Percentiles rank a stretch among this genome's conserved stretches.
These are phyloP conservation scores for Meghimatium bilineatum DNA, from an alignment of 2,888 invertebrate species.

Conservation along the genomic window DNA sequence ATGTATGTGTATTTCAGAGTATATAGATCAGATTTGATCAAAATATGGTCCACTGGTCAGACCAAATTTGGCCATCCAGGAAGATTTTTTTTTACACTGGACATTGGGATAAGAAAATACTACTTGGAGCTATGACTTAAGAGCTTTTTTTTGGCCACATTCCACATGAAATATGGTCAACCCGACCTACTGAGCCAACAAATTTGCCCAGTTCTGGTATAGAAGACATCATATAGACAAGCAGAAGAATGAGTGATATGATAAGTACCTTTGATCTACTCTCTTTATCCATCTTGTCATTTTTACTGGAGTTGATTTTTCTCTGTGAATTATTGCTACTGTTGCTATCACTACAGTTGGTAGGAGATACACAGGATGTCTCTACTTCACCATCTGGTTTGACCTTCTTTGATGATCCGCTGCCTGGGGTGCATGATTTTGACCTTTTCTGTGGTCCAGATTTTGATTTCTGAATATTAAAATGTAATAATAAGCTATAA, in stretches of 20 bases:
- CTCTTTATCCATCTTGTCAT: conserved; percentile 45
- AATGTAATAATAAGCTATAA: too few relatives aligned
- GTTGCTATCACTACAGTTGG: neutral
- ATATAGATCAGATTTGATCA: too few relatives aligned
- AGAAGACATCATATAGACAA: neutral
- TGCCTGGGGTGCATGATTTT: conserved; percentile 43
- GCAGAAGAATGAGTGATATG: neutral
- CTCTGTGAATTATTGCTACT: conserved; percentile 28
- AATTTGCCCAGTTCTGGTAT: too few relatives aligned
- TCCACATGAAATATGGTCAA: too few relatives aligned
- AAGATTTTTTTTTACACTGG: too few relatives aligned
- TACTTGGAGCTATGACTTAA: too few relatives aligned
- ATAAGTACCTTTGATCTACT: conserved; percentile 36
- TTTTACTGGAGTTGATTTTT: conserved; percentile 31
- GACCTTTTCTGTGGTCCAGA: conserved; percentile 51
- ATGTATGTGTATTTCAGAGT: too few relatives aligned
- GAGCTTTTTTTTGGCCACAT: too few relatives aligned
- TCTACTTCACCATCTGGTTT: conserved; percentile 41
- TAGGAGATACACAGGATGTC: neutral
- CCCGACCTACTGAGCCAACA: too few relatives aligned
- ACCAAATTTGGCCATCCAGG: too few relatives aligned
- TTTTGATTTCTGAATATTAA: conserved; percentile 44
- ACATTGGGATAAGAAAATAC: too few relatives aligned
- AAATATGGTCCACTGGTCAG: too few relatives aligned
- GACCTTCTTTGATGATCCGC: conserved; percentile 45